Evolutionary conservation across 2,113 vertebrate genomes (phyloP).

Genomic region (Lophotis ruficrista): DNA sequence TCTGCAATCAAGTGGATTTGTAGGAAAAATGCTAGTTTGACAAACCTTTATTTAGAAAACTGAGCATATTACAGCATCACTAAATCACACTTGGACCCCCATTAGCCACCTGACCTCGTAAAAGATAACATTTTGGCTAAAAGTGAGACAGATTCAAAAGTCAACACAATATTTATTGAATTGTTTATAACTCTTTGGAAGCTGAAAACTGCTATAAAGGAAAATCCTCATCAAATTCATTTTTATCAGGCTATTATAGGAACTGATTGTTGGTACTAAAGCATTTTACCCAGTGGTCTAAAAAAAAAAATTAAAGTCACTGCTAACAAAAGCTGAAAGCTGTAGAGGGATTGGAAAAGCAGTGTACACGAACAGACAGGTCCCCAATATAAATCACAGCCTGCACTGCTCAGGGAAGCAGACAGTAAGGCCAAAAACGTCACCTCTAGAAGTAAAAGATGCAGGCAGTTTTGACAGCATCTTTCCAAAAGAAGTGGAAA

Average conservation of each 20-base stretch:
- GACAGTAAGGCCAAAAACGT: not conserved
- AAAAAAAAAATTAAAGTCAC: not conserved
- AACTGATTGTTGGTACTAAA: not conserved
- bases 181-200: not conserved
- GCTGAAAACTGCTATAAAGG: not conserved
- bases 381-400: not conserved
- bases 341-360: not conserved
- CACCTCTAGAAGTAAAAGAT: not conserved
- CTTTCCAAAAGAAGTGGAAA: not conserved
- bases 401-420: not conserved
- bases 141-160: not conserved
- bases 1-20: conserved; percentile 34
- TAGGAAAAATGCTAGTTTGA: conserved; percentile 28
- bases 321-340: conserved; percentile 1
- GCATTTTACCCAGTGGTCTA: not conserved
- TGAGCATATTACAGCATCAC: not conserved
- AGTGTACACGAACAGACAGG: not conserved
- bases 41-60: conserved; percentile 34
- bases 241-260: not conserved
- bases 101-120: not conserved
- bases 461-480: not conserved
- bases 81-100: not conserved
- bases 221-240: not conserved
- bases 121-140: not conserved
- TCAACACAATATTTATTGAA: conserved; percentile 3